Evolutionary conservation across 2,797 vertebrate genomes (phyloP).

Genomic region (Melanotaenia pygmaea): DNA sequence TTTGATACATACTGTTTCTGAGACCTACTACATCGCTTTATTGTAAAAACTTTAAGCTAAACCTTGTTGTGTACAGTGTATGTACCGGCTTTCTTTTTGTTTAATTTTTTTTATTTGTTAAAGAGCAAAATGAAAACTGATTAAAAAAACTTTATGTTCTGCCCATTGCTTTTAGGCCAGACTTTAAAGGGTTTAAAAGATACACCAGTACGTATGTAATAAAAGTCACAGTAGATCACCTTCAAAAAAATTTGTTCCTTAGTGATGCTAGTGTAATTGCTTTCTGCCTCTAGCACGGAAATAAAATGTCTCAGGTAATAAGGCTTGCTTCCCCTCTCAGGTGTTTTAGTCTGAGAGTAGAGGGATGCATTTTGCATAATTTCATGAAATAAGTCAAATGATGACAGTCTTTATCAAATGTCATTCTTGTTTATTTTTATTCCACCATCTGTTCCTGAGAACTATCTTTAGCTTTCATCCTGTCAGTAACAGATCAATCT

Average conservation of each 20-base stretch:
- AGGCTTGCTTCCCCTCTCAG: slow-evolving; percentile 25
- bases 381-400: slow-evolving; percentile 41
- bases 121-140: neutral
- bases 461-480: slow-evolving; percentile 26
- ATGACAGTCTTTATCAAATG: slow-evolving; percentile 43
- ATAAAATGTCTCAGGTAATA: slow-evolving; percentile 63
- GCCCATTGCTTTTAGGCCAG: neutral
- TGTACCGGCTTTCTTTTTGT: neutral
- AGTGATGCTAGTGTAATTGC: slow-evolving; percentile 69
- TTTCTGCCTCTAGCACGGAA: slow-evolving; percentile 61
- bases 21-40: neutral
- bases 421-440: slow-evolving; percentile 57
- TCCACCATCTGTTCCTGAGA: slow-evolving; percentile 28
- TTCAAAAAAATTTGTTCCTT: slow-evolving; percentile 64
- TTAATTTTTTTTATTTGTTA: neutral
- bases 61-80: too few relatives aligned
- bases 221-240: slow-evolving; percentile 63
- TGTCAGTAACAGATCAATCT: slow-evolving; percentile 51
- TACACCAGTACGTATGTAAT: slow-evolving; percentile 49
- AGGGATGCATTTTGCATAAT: slow-evolving; percentile 40
- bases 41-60: neutral
- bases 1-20: neutral
- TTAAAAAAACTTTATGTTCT: neutral
- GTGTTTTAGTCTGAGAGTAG: slow-evolving; percentile 23
- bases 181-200: neutral